These are phyloP conservation scores for Pteropus alecto DNA, from an alignment of 2,113 vertebrate species.

Conservation along the genomic window DNA sequence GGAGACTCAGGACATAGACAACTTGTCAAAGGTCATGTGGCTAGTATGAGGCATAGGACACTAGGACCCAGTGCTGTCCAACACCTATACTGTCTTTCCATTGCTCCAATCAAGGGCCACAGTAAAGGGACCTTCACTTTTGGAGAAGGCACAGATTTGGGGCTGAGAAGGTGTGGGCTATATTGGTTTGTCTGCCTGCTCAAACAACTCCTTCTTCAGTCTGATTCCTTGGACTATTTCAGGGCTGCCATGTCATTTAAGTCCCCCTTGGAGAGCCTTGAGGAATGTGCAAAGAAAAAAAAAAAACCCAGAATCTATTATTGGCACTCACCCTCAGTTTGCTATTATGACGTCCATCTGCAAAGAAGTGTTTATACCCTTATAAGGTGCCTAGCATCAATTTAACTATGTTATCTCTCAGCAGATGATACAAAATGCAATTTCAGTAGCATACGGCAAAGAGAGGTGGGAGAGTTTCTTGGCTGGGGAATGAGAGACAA, in stretches of 20 bases:
- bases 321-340: constrained; percentile 82
- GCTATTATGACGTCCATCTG: constrained; percentile 85
- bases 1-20: background rate
- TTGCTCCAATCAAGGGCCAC: background rate
- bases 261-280: constrained; percentile 75
- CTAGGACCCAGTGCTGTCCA: background rate
- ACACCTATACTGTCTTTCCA: background rate
- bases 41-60: background rate
- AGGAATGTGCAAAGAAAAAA: constrained; percentile 76
- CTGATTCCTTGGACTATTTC: constrained; percentile 82
- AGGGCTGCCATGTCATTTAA: constrained; percentile 81
- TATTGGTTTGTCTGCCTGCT: constrained; percentile 66
- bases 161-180: constrained; percentile 52
- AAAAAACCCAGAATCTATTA: constrained; percentile 82
- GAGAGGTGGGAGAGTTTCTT: constrained; percentile 88
- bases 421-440: constrained; percentile 83
- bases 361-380: constrained; percentile 84
- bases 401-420: constrained; percentile 85
- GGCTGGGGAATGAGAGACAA: constrained; percentile 85
- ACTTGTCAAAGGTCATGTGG: background rate
- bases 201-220: constrained; percentile 67
- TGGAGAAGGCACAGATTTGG: background rate
- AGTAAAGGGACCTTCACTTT: background rate
- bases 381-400: constrained; percentile 85
- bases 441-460: constrained; percentile 85